Conservation (phyloP, 2,113 vertebrate species). For the Poicephalus gulielmi region DNA sequence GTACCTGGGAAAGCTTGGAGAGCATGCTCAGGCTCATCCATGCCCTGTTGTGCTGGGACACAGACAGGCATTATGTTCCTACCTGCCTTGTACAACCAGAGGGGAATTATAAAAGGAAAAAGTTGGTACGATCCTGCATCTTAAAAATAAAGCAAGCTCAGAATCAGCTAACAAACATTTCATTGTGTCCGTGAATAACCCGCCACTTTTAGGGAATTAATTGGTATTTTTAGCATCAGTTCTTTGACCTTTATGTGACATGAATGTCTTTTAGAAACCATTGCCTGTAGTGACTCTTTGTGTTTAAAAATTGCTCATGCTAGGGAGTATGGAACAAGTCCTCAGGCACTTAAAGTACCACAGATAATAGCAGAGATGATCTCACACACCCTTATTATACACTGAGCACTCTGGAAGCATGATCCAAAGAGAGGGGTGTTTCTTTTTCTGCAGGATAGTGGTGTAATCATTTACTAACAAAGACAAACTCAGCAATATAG, state of each 20-base stretch:
- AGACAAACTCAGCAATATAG: not conserved
- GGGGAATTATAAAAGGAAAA: not conserved
- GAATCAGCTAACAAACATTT: not conserved
- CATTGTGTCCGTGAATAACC: not conserved
- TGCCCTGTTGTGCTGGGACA: not conserved
- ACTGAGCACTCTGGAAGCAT: not conserved
- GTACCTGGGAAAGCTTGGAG: not conserved
- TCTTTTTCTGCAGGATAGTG: not conserved
- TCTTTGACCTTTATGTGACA: not conserved
- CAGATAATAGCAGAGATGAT: not conserved
- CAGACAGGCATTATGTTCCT: not conserved
- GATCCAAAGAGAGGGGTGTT: not conserved
- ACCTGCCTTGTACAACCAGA: not conserved
- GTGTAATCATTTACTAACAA: not conserved
- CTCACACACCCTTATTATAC: not conserved
- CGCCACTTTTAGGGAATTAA: not conserved
- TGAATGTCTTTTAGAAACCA: not conserved
- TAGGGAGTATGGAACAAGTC: not conserved
- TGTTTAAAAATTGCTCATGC: not conserved
- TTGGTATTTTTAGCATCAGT: not conserved
- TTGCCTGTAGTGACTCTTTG: not conserved
- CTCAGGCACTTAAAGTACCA: not conserved
- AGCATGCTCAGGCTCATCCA: not conserved
- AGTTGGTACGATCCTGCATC: not conserved
- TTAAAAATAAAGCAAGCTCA: not conserved